Evolutionary conservation across 1,140 invertebrate species (phyloP).

Genomic region (Hylyphantes graminicola): DNA sequence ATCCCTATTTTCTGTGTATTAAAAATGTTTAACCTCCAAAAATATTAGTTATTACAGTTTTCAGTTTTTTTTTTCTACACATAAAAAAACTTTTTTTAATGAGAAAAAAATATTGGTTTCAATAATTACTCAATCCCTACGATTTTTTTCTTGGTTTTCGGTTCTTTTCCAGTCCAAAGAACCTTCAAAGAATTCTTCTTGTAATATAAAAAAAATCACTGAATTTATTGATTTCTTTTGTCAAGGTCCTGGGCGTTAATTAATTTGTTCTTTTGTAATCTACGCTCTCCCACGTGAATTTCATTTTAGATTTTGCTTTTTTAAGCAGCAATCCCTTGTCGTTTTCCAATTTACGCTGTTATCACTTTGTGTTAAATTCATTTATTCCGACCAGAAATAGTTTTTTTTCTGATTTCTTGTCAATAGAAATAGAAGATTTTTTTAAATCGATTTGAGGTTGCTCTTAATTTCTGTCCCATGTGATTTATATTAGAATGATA

Average conservation of each 20-base stretch:
- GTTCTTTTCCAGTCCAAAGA: not conserved
- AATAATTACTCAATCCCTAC: not conserved
- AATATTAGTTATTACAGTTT: not conserved
- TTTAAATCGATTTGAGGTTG: not conserved
- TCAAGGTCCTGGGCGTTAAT: slow-evolving; percentile 21
- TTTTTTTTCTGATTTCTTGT: not conserved
- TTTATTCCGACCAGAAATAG: not conserved
- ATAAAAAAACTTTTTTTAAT: not conserved
- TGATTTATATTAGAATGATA: not conserved
- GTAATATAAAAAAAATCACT: slow-evolving; percentile 6
- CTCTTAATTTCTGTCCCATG: not conserved
- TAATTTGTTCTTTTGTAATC: slow-evolving; percentile 30
- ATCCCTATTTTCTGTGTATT: no score
- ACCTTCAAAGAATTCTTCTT: not conserved
- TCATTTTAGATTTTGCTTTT: not conserved
- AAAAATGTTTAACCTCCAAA: no score
- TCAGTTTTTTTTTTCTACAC: not conserved
- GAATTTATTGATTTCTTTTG: slow-evolving; percentile 36
- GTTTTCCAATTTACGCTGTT: not conserved
- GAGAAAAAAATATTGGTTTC: not conserved
- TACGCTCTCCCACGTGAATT: not conserved
- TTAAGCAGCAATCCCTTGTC: not conserved
- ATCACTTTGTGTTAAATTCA: not conserved
- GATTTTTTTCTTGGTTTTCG: not conserved
- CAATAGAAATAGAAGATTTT: not conserved